Conservation (phyloP, 2,113 vertebrate genomes). For the Halichoeres trimaculatus region DNA sequence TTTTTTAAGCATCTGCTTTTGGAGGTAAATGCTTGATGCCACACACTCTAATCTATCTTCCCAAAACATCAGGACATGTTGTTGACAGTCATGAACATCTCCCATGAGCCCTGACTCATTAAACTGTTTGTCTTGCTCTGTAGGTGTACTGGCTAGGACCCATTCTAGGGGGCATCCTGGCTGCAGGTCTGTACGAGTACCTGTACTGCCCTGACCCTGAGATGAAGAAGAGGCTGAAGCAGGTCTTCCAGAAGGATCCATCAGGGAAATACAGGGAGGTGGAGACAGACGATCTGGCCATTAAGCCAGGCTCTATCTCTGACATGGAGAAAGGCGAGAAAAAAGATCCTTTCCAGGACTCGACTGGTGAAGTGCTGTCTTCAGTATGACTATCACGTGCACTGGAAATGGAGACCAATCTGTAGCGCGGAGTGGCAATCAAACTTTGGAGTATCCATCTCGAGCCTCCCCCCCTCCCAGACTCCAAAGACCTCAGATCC, state of each 20-base stretch:
- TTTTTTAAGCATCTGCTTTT: constrained; percentile 20
- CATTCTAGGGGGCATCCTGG: constrained; percentile 89
- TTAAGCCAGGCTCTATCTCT: constrained; percentile 83
- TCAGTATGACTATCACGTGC: constrained; percentile 93
- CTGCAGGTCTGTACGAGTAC: constrained; percentile 90
- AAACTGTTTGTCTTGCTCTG: constrained; percentile 14
- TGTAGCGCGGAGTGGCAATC: constrained; percentile 65
- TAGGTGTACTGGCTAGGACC: constrained; percentile 96
- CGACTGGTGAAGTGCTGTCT: constrained; percentile 87
- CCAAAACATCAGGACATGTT: background rate
- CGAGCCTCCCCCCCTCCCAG: background rate
- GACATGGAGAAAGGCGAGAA: constrained; percentile 87
- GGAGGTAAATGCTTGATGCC: background rate
- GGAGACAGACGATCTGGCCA: constrained; percentile 84
- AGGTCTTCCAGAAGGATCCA: constrained; percentile 85
- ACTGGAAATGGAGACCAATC: constrained; percentile 88
- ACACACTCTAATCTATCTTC: background rate
- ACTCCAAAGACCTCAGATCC: constrained; percentile 27
- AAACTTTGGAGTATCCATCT: constrained; percentile 20
- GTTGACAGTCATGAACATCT: constrained; percentile 10
- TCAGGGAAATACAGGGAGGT: constrained; percentile 89
- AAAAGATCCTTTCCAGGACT: constrained; percentile 83
- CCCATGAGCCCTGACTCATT: background rate
- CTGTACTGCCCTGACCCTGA: constrained; percentile 91
- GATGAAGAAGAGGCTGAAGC: constrained; percentile 86